These are phyloP conservation scores for Tridacna gigas DNA, from an alignment of 2,888 invertebrate genomes.

Conservation along the genomic window DNA sequence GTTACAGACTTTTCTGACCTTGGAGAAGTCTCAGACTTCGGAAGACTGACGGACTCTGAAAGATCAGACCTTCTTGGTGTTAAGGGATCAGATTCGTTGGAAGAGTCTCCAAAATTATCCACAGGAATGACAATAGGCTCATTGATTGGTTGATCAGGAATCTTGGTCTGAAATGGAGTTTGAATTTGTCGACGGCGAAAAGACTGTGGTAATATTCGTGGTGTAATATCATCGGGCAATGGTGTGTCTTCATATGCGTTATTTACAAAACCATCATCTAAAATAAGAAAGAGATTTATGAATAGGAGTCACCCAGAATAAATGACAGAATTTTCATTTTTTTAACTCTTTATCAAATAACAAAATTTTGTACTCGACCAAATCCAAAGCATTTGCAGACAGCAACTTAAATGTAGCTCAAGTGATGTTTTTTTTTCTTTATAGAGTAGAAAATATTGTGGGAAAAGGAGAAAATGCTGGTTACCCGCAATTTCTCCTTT, in stretches of 20 bases:
- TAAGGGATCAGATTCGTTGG: constrained; percentile 23
- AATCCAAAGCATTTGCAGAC: too few species aligned
- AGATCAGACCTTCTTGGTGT: neutral
- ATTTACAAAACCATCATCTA: constrained; percentile 23
- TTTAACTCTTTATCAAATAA: too few species aligned
- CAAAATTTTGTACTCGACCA: too few species aligned
- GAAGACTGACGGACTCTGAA: constrained; percentile 5
- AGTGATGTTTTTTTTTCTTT: too few species aligned
- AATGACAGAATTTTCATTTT: too few species aligned
- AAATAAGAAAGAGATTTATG: neutral
- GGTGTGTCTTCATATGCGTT: constrained; percentile 17
- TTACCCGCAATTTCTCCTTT: too few species aligned
- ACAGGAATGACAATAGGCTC: constrained; percentile 45
- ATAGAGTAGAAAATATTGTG: too few species aligned
- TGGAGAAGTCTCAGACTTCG: constrained; percentile 14
- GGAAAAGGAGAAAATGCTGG: too few species aligned
- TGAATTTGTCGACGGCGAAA: neutral
- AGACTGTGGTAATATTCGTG: constrained; percentile 18
- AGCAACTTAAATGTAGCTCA: too few species aligned
- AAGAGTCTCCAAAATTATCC: constrained; percentile 39
- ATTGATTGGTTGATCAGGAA: constrained; percentile 4
- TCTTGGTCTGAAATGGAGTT: neutral
- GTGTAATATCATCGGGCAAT: constrained; percentile 2
- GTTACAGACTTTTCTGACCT: constrained; percentile 1
- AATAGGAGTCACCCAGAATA: neutral